Conservation (phyloP, 2,113 vertebrate species). For the Scytalopus superciliaris region DNA sequence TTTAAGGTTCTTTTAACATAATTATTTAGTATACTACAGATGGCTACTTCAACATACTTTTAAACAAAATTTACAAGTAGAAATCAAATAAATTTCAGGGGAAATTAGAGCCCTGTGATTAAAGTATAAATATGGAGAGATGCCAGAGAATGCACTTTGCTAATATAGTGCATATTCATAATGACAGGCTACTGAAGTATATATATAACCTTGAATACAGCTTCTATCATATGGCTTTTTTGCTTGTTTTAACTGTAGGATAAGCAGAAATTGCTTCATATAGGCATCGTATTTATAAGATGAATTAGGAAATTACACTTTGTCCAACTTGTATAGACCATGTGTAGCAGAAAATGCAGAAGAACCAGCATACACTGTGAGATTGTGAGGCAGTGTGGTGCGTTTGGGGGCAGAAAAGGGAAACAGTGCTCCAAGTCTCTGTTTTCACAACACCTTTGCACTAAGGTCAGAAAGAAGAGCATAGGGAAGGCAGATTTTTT, state of each 20-base stretch:
- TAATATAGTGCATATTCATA: conserved; percentile 38
- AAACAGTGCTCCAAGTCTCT: not conserved
- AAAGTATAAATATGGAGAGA: conserved; percentile 56
- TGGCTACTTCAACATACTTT: conserved; percentile 64
- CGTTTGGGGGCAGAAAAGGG: not conserved
- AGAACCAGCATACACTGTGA: rapidly evolving
- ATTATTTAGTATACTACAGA: conserved; percentile 54
- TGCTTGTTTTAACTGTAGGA: not conserved
- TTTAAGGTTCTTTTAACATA: conserved; percentile 55
- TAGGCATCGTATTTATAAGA: not conserved
- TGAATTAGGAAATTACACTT: not conserved
- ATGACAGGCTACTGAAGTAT: conserved; percentile 44
- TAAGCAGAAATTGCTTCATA: conserved; percentile 2
- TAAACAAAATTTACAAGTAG: conserved; percentile 64
- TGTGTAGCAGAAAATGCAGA: not conserved
- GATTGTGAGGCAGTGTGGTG: rapidly evolving
- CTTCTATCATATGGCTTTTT: not conserved
- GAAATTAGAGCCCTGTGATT: conserved; percentile 62
- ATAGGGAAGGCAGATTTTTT: not conserved
- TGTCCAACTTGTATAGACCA: not conserved
- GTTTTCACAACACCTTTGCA: not conserved
- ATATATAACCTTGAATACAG: conserved; percentile 11
- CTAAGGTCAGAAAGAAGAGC: not conserved
- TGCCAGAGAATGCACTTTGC: conserved; percentile 58
- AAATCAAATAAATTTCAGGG: conserved; percentile 66